Conservation (phyloP, 2,113 vertebrate genomes). For the Vimba vimba region DNA sequence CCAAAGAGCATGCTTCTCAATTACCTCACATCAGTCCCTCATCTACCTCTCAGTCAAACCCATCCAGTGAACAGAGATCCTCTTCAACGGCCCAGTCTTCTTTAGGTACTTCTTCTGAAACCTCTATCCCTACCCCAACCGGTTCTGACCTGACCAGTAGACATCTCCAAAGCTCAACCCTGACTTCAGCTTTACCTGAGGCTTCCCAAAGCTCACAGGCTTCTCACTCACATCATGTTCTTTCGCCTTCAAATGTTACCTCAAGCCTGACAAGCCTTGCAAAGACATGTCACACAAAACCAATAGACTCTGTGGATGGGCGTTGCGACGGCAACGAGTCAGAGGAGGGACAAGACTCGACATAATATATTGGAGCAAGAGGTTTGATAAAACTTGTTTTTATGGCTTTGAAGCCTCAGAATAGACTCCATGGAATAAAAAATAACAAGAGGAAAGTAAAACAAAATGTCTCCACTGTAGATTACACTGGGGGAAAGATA, state of each 20-base stretch:
- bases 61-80: conserved; percentile 68
- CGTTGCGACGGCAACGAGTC: conserved; percentile 80
- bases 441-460: conserved; percentile 62
- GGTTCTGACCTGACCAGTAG: conserved; percentile 69
- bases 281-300: conserved; percentile 88
- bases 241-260: conserved; percentile 92
- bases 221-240: conserved; percentile 73
- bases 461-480: conserved; percentile 33
- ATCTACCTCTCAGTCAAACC: conserved; percentile 97
- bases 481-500: conserved; percentile 38
- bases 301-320: conserved; percentile 89
- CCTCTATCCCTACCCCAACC: conserved; percentile 64
- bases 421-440: conserved; percentile 85
- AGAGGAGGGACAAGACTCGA: conserved; percentile 80
- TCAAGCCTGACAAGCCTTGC: conserved; percentile 91
- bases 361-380: conserved; percentile 54
- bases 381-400: conserved; percentile 77
- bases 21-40: conserved; percentile 97
- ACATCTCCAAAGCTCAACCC: conserved; percentile 73
- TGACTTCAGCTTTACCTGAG: conserved; percentile 73
- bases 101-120: conserved; percentile 46
- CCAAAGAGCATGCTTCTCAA: conserved; percentile 99
- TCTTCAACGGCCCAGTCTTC: conserved; percentile 43
- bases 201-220: conserved; percentile 72
- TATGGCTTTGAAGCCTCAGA: conserved; percentile 88